Percentiles rank a stretch among this genome's conserved stretches.
These are phyloP conservation scores for Probosciger aterrimus DNA, from an alignment of 2,113 vertebrate genomes.

Conservation along the genomic window DNA sequence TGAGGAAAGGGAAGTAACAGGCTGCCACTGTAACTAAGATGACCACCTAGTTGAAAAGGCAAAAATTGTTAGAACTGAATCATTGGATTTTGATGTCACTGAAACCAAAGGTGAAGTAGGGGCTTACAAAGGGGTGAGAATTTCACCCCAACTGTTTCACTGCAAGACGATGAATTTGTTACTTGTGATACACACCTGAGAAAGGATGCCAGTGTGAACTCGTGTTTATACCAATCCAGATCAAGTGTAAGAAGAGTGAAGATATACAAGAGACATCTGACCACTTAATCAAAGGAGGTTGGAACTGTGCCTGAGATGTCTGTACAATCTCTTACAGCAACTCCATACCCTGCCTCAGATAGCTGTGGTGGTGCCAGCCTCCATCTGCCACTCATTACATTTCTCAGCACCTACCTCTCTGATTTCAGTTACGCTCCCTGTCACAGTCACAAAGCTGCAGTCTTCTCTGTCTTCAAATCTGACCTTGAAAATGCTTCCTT, in stretches of 20 bases:
- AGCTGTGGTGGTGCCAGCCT: background rate
- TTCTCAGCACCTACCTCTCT: background rate
- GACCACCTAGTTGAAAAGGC: background rate
- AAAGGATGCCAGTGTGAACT: background rate
- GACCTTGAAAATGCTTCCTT: background rate
- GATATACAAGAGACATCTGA: background rate
- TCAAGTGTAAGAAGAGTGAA: background rate
- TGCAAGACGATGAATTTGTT: background rate
- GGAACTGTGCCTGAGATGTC: background rate
- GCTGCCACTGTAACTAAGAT: background rate
- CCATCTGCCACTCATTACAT: background rate
- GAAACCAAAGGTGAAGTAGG: background rate
- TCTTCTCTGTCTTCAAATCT: background rate
- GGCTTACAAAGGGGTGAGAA: background rate
- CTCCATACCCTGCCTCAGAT: background rate
- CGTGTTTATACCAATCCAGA: background rate
- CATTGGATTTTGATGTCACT: background rate
- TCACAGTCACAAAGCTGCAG: background rate
- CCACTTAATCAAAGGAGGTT: background rate
- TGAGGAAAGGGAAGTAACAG: background rate
- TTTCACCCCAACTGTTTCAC: background rate
- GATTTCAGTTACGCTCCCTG: background rate
- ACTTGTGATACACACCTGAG: background rate
- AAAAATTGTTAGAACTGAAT: background rate
- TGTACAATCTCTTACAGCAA: background rate